These are phyloP conservation scores for Acanthurus lineatus DNA, from an alignment of 2,797 vertebrate genomes.

Conservation along the genomic window DNA sequence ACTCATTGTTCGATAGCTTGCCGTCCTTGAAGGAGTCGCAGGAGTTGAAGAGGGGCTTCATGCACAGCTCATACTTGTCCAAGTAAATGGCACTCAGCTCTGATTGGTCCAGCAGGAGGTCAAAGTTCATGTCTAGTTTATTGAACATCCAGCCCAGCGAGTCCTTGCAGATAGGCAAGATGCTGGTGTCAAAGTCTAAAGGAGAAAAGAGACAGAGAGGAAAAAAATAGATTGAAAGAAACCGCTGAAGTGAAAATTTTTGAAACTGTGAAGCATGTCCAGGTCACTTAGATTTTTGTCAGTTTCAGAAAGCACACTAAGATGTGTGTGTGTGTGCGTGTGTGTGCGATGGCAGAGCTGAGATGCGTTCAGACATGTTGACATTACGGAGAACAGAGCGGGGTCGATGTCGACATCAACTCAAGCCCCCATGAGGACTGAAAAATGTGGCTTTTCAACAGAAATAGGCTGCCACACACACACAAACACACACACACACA, in stretches of 20 bases:
- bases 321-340: conserved; percentile 12
- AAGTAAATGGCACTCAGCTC: conserved; percentile 97
- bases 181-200: conserved; percentile 96
- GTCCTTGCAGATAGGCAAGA: conserved; percentile 97
- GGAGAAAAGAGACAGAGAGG: conserved; percentile 6
- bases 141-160: conserved; percentile 99
- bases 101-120: conserved; percentile 95
- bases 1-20: conserved; percentile 98
- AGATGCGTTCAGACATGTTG: conserved; percentile 63
- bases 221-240: neutral
- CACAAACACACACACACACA: conserved; percentile 26
- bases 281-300: conserved; percentile 15
- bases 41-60: conserved; percentile 97
- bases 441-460: conserved; percentile 39
- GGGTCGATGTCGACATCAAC: conserved; percentile 64
- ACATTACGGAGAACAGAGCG: conserved; percentile 63
- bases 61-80: conserved; percentile 96
- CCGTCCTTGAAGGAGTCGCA: conserved; percentile 98
- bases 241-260: conserved; percentile 9
- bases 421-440: conserved; percentile 31
- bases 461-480: neutral
- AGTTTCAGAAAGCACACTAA: conserved; percentile 25
- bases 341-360: conserved; percentile 32
- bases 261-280: conserved; percentile 13
- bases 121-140: conserved; percentile 98